A percentile compares a stretch with the other conserved stretches of the same genome.
Conservation (phyloP, 2,888 invertebrate species). For the Megastigmus dorsalis region DNA sequence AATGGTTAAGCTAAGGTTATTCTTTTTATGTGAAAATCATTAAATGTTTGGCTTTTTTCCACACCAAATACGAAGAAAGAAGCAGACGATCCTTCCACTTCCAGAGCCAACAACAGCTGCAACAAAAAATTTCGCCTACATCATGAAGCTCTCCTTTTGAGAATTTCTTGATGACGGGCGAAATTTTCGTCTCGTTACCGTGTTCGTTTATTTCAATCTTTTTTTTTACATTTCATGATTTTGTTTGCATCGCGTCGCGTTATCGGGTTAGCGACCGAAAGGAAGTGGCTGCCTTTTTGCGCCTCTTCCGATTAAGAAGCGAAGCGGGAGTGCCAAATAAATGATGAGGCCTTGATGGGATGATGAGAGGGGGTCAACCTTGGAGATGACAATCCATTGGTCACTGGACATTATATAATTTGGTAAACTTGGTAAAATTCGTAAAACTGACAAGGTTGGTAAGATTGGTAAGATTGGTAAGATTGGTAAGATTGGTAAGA, state of each 20-base stretch:
- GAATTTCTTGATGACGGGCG: slow-evolving; percentile 20
- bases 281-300: slow-evolving; percentile 43
- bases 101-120: not conserved
- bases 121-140: slow-evolving; percentile 13
- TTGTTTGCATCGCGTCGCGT: slow-evolving; percentile 28
- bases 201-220: slow-evolving; percentile 1
- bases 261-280: slow-evolving; percentile 41
- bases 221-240: slow-evolving; percentile 10
- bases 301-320: slow-evolving; percentile 44
- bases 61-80: not conserved
- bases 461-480: slow-evolving; percentile 24
- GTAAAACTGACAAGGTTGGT: not conserved
- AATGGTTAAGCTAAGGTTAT: not conserved
- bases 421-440: slow-evolving; percentile 1
- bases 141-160: slow-evolving; percentile 47
- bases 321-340: slow-evolving; percentile 49
- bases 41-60: not conserved
- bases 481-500: not conserved
- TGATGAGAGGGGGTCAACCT: slow-evolving; percentile 3
- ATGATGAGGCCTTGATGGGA: not conserved
- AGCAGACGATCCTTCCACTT: not conserved
- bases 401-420: no score
- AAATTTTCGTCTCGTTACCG: slow-evolving; percentile 38
- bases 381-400: not conserved
- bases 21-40: not conserved